These are phyloP conservation scores for rat (Rattus norvegicus) DNA, from an alignment of 2,113 vertebrate genomes.

Conservation along the genomic window GRCr8 NC_086034.1:6691501-6692000, in stretches of 20 bases:
- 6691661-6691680: not conserved
- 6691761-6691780: slow-evolving; percentile 13
- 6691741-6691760: not conserved
- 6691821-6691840: slow-evolving; percentile 42
- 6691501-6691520: not conserved
- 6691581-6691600: not conserved
- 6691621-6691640: not conserved
- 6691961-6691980: not conserved
- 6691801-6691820: not conserved
- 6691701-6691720: not conserved
- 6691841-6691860: slow-evolving; percentile 37
- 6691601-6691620: not conserved
- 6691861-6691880: not conserved
- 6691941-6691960: not conserved
- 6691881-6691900: not conserved
- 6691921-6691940: not conserved
- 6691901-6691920: not conserved
- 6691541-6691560: too few species aligned
- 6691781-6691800: not conserved
- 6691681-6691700: not conserved
- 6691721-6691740: not conserved
- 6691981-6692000: not conserved
- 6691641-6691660: not conserved
- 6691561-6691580: not conserved
- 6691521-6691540: too few species aligned